Evolutionary conservation across 2,888 invertebrate species (phyloP), one percentile per base, ranked within the genome.

Genomic region (Acrobasis suavella): DNA sequence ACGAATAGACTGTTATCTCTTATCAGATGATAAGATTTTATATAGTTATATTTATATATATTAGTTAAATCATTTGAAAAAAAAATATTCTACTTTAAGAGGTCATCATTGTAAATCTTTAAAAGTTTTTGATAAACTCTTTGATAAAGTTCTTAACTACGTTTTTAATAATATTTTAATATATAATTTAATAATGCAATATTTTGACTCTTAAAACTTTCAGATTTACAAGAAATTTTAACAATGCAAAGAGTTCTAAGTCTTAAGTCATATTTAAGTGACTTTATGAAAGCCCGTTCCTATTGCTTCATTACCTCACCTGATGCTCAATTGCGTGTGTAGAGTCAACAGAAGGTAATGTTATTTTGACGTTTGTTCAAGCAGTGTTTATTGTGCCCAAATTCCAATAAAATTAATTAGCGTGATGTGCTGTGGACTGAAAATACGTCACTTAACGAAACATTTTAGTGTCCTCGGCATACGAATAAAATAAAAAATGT

Each of bases 361-460:
- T 32, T 32, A 32, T 7, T 8, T 8, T 2, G 5, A 32, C 32
- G 32, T 32, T 6, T 32, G 32, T 32, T 32, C 32, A 32, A 32
- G 32, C 32, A 32, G 32, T 32, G 32, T 0, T 22, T 5, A 32
- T 32, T 32, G 32, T 32, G 32, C 7, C 32, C 0, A 32, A 32
- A 32, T 32, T 7, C 1, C 32, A 32, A 32, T 32, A 32, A 32
- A 32, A 32, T 22, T 32, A 8, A 0, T 0, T 32, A 32, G 32
- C 7, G 2, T 32, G 32, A 32, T 32, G 8, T 32, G 7, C 32
- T 32, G 32, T 32, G 32, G 32, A 32, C 32, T 32, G 7, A 7
- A 32, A 63, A 55, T 56, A 55, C 56, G 67, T 62, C 60, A 62
- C 60, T 51, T 85, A 85, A 86, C 84, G 77, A 88, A 79, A 81